These are phyloP conservation scores for Novumbra hubbsi DNA, from an alignment of 2,797 vertebrate species.

Conservation along the genomic window DNA sequence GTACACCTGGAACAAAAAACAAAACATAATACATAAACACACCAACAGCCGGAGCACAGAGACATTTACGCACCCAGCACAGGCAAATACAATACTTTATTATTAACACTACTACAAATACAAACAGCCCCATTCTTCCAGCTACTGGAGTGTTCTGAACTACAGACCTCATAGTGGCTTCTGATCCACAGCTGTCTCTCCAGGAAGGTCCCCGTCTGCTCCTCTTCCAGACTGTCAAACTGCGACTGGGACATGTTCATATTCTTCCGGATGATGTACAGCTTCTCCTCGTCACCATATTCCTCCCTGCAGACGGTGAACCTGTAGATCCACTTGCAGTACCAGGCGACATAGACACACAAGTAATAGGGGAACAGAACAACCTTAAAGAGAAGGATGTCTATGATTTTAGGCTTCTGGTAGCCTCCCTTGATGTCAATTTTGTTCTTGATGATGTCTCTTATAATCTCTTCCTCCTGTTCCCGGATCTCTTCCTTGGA, in stretches of 20 bases:
- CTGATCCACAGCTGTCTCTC: slow-evolving; percentile 87
- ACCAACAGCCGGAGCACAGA: not conserved
- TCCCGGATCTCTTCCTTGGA: slow-evolving; percentile 94
- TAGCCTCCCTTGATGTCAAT: slow-evolving; percentile 98
- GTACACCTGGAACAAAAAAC: slow-evolving; percentile 73
- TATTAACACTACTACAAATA: fast-evolving
- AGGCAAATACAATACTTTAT: too few species aligned
- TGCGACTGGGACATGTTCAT: slow-evolving; percentile 96
- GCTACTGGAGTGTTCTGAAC: not conserved
- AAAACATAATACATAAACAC: not conserved
- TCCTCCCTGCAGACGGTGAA: slow-evolving; percentile 89
- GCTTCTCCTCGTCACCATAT: slow-evolving; percentile 87
- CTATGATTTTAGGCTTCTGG: slow-evolving; percentile 89
- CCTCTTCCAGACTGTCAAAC: slow-evolving; percentile 91
- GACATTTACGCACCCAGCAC: too few species aligned
- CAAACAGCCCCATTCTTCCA: fast-evolving
- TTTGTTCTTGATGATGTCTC: slow-evolving; percentile 95
- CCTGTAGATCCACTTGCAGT: slow-evolving; percentile 85
- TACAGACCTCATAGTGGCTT: slow-evolving; percentile 89
- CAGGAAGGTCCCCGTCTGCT: slow-evolving; percentile 79
- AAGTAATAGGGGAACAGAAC: slow-evolving; percentile 86
- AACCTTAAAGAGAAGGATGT: slow-evolving; percentile 91
- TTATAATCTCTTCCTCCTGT: slow-evolving; percentile 93
- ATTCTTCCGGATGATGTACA: slow-evolving; percentile 88
- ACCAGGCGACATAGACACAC: slow-evolving; percentile 83